Conservation (phyloP, 2,113 vertebrate genomes). For the Uria lomvia region DNA sequence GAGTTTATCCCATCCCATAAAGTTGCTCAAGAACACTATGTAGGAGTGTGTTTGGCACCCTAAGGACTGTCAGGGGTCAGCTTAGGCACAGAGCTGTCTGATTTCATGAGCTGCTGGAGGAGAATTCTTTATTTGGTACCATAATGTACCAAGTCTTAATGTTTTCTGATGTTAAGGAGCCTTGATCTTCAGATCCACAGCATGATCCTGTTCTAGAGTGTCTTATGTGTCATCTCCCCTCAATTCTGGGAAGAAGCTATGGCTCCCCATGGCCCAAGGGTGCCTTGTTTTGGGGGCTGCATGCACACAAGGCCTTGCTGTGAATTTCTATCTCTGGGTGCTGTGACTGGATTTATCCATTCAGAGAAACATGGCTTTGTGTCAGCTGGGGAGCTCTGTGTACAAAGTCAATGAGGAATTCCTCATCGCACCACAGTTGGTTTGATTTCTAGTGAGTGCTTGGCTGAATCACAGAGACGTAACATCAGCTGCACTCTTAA, state of each 20-base stretch:
- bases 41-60: background rate
- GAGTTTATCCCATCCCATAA: background rate
- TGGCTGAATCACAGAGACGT: background rate
- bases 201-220: background rate
- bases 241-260: background rate
- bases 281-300: background rate
- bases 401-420: background rate
- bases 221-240: background rate
- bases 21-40: background rate
- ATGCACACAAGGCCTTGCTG: background rate
- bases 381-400: background rate
- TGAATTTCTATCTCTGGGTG: background rate
- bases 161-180: background rate
- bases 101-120: background rate
- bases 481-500: background rate
- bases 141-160: background rate
- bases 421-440: fast-evolving
- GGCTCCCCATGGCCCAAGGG: fast-evolving
- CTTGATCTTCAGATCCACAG: background rate
- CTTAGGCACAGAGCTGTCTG: background rate
- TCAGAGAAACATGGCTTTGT: background rate
- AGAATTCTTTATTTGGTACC: background rate
- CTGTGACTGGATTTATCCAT: background rate
- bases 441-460: background rate
- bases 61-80: background rate